Percentiles rank a stretch among this genome's conserved stretches.
phyloP scores from a whole-genome alignment of 2,888 invertebrate genomes.

The Cataglyphis rosenhaueri region DNA sequence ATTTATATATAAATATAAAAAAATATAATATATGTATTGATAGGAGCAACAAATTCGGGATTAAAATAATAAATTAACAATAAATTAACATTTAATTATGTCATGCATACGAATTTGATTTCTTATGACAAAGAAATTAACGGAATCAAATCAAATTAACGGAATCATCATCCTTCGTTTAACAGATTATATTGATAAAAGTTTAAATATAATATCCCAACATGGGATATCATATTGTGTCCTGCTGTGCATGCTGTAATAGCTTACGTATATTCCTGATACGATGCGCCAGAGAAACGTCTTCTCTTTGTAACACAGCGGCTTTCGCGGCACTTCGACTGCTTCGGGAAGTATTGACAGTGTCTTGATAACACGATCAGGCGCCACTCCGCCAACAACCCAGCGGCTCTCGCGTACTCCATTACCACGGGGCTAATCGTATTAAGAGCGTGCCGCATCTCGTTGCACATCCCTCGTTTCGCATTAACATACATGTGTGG shows the following conservation, averaged over 20 bases:
- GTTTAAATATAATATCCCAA: background rate
- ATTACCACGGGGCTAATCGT: slow-evolving; percentile 79
- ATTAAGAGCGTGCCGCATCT: slow-evolving; percentile 76
- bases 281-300: slow-evolving; percentile 24
- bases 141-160: background rate
- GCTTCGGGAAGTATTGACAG: slow-evolving; percentile 72
- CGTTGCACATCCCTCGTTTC: slow-evolving; percentile 57
- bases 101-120: background rate
- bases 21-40: background rate
- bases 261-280: background rate
- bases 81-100: slow-evolving; percentile 3
- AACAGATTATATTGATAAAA: background rate
- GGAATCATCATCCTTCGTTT: background rate
- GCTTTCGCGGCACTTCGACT: slow-evolving; percentile 58
- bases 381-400: slow-evolving; percentile 66
- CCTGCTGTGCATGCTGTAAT: background rate
- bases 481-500: slow-evolving; percentile 58
- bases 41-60: background rate
- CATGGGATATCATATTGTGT: background rate
- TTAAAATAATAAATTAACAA: background rate
- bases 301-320: slow-evolving; percentile 60
- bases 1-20: no score
- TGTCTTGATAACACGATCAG: slow-evolving; percentile 80
- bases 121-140: background rate
- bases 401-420: slow-evolving; percentile 74